Conservation (phyloP, 2,113 vertebrate species). For the Arenaria interpres region DNA sequence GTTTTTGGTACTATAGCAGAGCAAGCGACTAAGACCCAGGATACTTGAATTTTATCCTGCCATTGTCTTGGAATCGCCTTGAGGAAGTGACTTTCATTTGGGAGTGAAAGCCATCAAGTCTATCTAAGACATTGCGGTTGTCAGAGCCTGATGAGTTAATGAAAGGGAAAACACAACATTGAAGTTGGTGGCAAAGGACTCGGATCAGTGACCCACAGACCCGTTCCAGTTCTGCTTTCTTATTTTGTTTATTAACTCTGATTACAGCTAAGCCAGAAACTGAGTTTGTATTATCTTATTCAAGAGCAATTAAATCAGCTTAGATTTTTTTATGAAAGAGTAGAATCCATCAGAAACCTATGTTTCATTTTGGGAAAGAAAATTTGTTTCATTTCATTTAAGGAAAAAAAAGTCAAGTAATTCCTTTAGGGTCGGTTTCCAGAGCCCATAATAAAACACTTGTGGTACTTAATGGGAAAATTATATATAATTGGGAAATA, state of each 20-base stretch:
- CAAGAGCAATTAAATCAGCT: background rate
- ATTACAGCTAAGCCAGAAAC: background rate
- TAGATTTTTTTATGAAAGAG: background rate
- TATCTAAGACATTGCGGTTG: background rate
- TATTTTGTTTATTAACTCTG: constrained; percentile 12
- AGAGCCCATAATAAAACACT: background rate
- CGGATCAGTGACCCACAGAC: background rate
- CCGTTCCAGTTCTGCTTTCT: background rate
- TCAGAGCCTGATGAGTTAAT: constrained; percentile 27
- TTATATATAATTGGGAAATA: background rate
- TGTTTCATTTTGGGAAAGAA: background rate
- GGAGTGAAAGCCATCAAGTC: background rate
- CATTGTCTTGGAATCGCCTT: background rate
- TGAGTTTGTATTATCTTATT: background rate
- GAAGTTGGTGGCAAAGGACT: background rate
- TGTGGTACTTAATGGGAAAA: background rate
- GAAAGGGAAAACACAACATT: constrained; percentile 1
- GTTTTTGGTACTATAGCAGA: background rate
- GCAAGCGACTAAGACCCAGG: background rate
- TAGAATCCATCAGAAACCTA: background rate
- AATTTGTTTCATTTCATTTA: background rate
- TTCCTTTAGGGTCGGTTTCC: background rate
- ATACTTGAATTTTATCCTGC: background rate
- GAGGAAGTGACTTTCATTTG: constrained; percentile 8
- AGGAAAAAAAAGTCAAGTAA: background rate